Evolutionary conservation across 2,888 invertebrate genomes (phyloP), one percentile per base, ranked within the genome.

Genomic region (Rhagophthalmus giganteus): DNA sequence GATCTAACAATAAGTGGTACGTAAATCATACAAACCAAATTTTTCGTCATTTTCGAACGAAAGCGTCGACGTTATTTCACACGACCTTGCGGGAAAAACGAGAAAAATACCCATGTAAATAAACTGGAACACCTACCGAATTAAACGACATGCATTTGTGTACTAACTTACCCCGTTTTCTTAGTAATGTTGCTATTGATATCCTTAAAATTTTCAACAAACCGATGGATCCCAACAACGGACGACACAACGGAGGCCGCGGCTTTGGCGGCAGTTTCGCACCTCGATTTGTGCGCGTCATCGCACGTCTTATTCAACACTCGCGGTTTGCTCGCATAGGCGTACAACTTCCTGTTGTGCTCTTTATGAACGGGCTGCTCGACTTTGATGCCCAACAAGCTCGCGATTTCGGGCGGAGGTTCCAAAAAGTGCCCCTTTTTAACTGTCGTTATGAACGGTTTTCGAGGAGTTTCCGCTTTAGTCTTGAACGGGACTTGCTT

Each of bases 391-490:
- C 85, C 85, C 11, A 86, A 76, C n/a, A 85, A 75, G 3, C 75
- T 73, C 4, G 88, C 86, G 30, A 85, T 74, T 65, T 84, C 84
- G n/a, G 84, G 84, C 1, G 89, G 87, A 2, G 91, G 90, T 66
- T 87, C 83, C 57, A 90, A 74, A 69, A 90, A 91, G 63, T 85
- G 83, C 1, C 91, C 91, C 39, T 82, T 83, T 62, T 85, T 87
- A 30, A 91, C 91, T 0, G 90, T 90, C 6, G 89, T 90, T 57
- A 90, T 84, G 68, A 91, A 91, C 6, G 88, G 82, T 49, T 76
- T 78, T 26, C 67, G 66, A 0, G 70, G 59, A 15, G 58, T 60
- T 30, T 59, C 53, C 42, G 53, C 37, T 57, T 50, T 39, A 58
- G 44, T 45, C 63, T 61, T 61, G 61, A 55, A 48, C 41, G 55